These are phyloP conservation scores for Diorhabda elongata DNA, from an alignment of 1,140 invertebrate species.

Conservation along the genomic window DNA sequence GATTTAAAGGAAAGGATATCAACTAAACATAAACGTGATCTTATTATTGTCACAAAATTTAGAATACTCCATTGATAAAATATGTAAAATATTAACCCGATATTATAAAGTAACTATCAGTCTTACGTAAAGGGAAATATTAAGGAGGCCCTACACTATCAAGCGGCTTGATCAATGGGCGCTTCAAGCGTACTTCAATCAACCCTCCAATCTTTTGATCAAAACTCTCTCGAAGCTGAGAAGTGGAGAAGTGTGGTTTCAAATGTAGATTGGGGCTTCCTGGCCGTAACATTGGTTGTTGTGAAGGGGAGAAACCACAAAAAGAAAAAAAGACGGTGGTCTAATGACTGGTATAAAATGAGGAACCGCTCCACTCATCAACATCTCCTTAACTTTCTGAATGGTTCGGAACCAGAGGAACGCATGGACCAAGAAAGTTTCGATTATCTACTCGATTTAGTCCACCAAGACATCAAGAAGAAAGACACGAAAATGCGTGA, in stretches of 20 bases:
- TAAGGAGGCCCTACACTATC: slow-evolving; percentile 6
- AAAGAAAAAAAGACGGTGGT: slow-evolving; percentile 21
- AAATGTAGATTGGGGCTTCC: slow-evolving; percentile 6
- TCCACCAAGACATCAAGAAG: slow-evolving; percentile 31
- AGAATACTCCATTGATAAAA: too few relatives aligned
- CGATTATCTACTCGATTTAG: too few relatives aligned
- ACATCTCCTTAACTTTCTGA: slow-evolving; percentile 24
- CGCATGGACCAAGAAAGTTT: too few relatives aligned
- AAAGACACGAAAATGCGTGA: slow-evolving; percentile 35
- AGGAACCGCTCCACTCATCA: slow-evolving; percentile 18
- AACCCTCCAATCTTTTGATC: background rate
- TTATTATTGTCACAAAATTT: background rate
- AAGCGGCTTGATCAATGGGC: slow-evolving; percentile 1
- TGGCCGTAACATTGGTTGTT: slow-evolving; percentile 3
- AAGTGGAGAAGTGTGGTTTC: background rate
- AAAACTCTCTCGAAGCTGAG: background rate
- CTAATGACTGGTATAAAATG: slow-evolving; percentile 16
- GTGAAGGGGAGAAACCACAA: background rate
- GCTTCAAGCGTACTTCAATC: background rate
- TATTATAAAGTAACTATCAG: too few relatives aligned
- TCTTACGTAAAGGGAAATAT: background rate
- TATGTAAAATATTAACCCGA: too few relatives aligned
- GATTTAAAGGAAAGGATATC: background rate
- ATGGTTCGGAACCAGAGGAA: too few relatives aligned
- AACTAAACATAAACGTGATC: background rate